A percentile compares a stretch with the other conserved stretches of the same genome.
Evolutionary conservation across 2,113 vertebrate species (phyloP).

Genomic region (Helogale parvula): DNA sequence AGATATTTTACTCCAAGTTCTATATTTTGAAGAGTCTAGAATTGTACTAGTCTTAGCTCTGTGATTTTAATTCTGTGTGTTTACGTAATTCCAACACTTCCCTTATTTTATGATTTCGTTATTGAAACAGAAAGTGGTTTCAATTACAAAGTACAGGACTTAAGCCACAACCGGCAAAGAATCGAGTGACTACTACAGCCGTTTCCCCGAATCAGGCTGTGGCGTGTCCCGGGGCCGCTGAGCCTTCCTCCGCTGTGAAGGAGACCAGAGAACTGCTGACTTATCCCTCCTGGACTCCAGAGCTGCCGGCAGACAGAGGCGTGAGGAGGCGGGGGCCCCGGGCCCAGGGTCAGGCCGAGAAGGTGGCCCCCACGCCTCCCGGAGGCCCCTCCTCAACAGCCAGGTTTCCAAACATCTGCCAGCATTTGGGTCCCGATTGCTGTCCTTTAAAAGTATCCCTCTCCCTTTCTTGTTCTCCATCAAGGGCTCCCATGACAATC

Average conservation of each 20-base stretch:
- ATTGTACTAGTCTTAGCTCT: background rate
- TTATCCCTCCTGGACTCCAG: background rate
- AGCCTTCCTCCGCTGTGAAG: background rate
- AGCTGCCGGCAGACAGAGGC: conserved; percentile 29
- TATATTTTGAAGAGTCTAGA: conserved; percentile 19
- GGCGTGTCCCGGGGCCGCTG: fast-evolving
- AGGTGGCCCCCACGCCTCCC: background rate
- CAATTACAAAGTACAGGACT: background rate
- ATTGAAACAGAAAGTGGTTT: conserved; percentile 24
- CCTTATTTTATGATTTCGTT: background rate
- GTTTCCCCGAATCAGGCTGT: background rate
- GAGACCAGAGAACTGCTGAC: background rate
- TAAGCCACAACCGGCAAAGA: background rate
- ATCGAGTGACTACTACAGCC: background rate
- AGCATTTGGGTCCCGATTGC: conserved; percentile 90
- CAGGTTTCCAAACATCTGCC: conserved; percentile 90
- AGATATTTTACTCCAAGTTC: background rate
- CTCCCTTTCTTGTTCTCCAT: conserved; percentile 86
- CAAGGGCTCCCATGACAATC: conserved; percentile 91
- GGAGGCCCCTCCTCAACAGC: conserved; percentile 63
- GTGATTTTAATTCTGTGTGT: background rate
- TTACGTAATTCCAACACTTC: conserved; percentile 14
- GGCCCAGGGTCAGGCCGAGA: background rate
- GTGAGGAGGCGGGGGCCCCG: background rate
- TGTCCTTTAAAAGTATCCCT: conserved; percentile 90